These are phyloP conservation scores for Nasonia giraulti DNA, from an alignment of 1,140 invertebrate genomes.

Conservation along the genomic window DNA sequence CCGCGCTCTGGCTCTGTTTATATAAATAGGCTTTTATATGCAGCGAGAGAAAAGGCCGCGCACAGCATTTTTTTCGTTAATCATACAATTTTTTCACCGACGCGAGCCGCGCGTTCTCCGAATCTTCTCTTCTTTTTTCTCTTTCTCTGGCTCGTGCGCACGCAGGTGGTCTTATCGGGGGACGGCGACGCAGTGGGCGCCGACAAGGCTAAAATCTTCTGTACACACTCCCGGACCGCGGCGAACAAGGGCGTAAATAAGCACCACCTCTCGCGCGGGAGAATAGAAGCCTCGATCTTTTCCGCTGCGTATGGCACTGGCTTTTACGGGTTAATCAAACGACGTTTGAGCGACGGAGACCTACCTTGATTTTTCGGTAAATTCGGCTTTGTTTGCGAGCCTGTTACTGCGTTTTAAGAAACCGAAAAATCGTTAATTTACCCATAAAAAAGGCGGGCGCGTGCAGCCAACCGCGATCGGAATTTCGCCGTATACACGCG, in stretches of 20 bases:
- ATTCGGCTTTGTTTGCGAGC: neutral
- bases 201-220: neutral
- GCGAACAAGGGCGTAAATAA: slow-evolving; percentile 20
- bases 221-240: neutral
- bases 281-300: slow-evolving; percentile 6
- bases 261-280: neutral
- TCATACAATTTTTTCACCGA: neutral
- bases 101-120: neutral
- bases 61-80: neutral
- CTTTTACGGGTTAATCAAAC: neutral
- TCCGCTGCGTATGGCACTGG: no score
- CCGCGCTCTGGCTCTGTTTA: slow-evolving; percentile 65
- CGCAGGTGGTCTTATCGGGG: neutral
- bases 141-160: neutral
- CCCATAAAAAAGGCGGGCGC: neutral
- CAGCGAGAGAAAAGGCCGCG: slow-evolving; percentile 44
- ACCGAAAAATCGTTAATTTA: neutral
- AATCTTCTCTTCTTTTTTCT: neutral
- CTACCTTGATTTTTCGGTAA: neutral
- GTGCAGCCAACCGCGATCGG: neutral
- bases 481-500: neutral
- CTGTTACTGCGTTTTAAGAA: neutral
- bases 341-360: neutral
- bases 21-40: slow-evolving; percentile 69
- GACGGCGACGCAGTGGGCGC: neutral